Base-by-base conservation (phyloP, 1,140 invertebrate species). In the Orchesella cincta region DNA sequence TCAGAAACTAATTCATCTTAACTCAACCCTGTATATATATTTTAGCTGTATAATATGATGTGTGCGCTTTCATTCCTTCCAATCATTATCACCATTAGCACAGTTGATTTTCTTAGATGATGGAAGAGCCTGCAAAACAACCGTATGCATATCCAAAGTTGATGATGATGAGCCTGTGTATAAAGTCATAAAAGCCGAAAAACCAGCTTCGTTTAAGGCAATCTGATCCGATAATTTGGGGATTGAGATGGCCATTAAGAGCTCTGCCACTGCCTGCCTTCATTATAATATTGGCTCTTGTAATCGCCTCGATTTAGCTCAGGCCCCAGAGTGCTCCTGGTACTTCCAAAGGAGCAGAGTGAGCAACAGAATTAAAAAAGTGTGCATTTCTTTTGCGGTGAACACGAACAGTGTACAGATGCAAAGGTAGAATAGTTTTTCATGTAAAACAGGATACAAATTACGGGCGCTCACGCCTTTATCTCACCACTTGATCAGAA, bases 141-240 rank as follows among this genome's bases (percentile, higher is more conserved):
- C n/a, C n/a, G n/a, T n/a, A n/a, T n/a, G n/a, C n/a, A n/a, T n/a
- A n/a, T n/a, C n/a, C n/a, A n/a, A n/a, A n/a, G n/a, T n/a, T n/a
- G n/a, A n/a, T n/a, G n/a, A n/a, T n/a, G 39, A 57, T 76, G 35
- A 76, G 31, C 18, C 16, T 73, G 62, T 28, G 54, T 77, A 73
- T 77, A 39, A 73, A 77, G 76, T 73, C 70, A 73, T 77, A 77
- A 73, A 77, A 77, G 57, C n/a, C 26, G 46, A 54, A 46, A 77
- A 77, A 77, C 76, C 76, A 77, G 76, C 76, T 77, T 77, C 51
- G 76, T 77, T 77, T 77, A 73, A 77, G 76, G 76, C 76, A 73
- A 73, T 77, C 29, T 29, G 62, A 67, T 67, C 31, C 33, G 62
- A 67, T 67, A 67, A 67, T 67, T 67, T 67, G 26, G 14, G 26